Percentiles rank a stretch among this genome's conserved stretches.
These are phyloP conservation scores for Halcyon malimbica DNA, from an alignment of 2,113 vertebrate species.

Conservation along the genomic window DNA sequence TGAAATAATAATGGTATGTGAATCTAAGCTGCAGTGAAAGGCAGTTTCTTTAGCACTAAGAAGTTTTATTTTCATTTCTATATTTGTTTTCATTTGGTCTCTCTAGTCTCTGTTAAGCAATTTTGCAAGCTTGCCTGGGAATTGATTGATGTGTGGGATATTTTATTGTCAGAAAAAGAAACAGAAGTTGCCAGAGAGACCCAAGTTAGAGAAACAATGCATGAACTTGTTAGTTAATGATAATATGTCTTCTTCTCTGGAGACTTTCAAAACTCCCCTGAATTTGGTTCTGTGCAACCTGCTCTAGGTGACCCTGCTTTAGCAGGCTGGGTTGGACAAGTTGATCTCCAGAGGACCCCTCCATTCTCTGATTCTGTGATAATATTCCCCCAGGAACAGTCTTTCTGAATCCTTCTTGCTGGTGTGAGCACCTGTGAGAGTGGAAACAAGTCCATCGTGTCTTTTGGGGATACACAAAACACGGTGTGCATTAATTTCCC, in stretches of 20 bases:
- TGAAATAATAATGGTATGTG: background rate
- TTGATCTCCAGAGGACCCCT: too few relatives aligned
- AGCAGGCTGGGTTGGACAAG: too few relatives aligned
- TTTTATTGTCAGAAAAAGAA: background rate
- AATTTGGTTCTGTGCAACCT: too few relatives aligned
- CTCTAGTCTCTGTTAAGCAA: background rate
- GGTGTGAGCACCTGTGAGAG: background rate
- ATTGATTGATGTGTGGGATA: background rate
- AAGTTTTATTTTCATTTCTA: background rate
- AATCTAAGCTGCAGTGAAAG: background rate
- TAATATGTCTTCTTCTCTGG: too few relatives aligned
- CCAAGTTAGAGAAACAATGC: background rate
- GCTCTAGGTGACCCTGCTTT: too few relatives aligned
- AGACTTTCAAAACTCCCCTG: too few relatives aligned
- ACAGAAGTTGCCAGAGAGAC: background rate
- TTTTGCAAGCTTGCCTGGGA: background rate
- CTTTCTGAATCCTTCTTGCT: background rate
- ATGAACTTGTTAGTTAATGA: background rate
- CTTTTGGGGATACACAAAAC: background rate
- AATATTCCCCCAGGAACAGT: background rate
- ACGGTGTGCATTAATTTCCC: background rate
- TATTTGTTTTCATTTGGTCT: conserved; percentile 28
- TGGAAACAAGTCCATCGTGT: background rate
- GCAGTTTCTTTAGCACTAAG: background rate
- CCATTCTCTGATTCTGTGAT: background rate